Conservation (phyloP, 2,888 invertebrate genomes). For the Spodoptera littoralis region DNA sequence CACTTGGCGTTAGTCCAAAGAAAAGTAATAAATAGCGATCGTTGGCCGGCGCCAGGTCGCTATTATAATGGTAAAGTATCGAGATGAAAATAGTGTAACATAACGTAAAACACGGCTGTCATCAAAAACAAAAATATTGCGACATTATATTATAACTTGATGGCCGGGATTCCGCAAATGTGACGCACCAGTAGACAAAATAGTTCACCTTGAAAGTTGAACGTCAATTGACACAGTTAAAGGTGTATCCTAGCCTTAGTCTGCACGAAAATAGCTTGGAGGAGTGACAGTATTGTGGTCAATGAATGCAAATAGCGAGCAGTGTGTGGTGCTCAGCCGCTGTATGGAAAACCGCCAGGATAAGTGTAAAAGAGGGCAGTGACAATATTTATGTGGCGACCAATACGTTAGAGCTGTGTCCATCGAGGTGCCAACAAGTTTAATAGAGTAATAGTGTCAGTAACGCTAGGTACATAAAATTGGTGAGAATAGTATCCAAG, state of each 20-base stretch:
- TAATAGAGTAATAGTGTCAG: constrained; percentile 5
- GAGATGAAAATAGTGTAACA: constrained; percentile 74
- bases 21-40: constrained; percentile 83
- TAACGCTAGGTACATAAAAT: constrained; percentile 20
- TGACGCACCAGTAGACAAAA: constrained; percentile 55
- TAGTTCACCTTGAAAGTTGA: constrained; percentile 48
- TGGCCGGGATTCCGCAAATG: constrained; percentile 43
- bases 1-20: constrained; percentile 80
- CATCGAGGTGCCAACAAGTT: constrained; percentile 21
- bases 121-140: constrained; percentile 55
- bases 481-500: constrained; percentile 4
- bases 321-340: constrained; percentile 1
- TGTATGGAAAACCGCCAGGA: constrained; percentile 20
- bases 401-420: constrained; percentile 1
- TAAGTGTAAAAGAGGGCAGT: constrained; percentile 22
- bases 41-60: constrained; percentile 79
- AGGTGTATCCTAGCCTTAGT: constrained; percentile 27
- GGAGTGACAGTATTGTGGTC: constrained; percentile 13
- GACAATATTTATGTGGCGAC: constrained; percentile 26
- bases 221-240: constrained; percentile 25
- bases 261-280: constrained; percentile 22
- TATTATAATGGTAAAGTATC: constrained; percentile 72
- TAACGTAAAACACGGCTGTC: constrained; percentile 58
- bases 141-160: constrained; percentile 42
- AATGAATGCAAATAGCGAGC: constrained; percentile 28